Base-by-base conservation (phyloP, 2,888 invertebrate species). In the Pecten maximus region DNA sequence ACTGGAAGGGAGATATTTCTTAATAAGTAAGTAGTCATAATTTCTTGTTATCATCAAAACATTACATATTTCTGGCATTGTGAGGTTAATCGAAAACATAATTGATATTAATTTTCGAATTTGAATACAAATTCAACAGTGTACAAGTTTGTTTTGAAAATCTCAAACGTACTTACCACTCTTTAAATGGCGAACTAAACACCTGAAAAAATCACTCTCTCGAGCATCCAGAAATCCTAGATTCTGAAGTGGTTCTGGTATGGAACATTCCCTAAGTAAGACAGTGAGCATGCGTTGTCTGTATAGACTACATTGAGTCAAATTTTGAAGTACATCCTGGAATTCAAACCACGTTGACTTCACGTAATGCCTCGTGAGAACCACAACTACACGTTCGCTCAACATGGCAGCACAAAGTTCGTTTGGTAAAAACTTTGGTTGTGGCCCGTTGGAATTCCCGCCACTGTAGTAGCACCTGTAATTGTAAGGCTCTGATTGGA, bases 371-470 rank as follows among this genome's bases (percentile, higher is more conserved):
- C 92, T 92, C 88, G 95, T 94, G 23, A 96, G 92, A 4, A 96
- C 95, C 60, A 96, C 91, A 8, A 96, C 94, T 0, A 96, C 94
- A 10, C 95, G 92, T 88, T 95, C 95, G 91, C 96, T 96, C 40
- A 96, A 93, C 95, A 96, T 96, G 8, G 95, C 94, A 0, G 95
- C 94, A 91, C 95, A 96, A 54, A 96, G 90, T 2, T 94, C 92
- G 44, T 94, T 95, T 92, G 96, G 95, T 19, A 94, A 88, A 23
- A 92, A 88, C 87, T 91, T 90, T n/a, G 89, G 40, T 35, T 74
- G 74, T 74, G 28, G 74, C 35, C 90, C 89, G 88, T 90, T 91
- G 39, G 87, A 89, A 35, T 89, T 88, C 88, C 90, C 90, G 39
- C 91, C 92, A 87, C 92, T 92, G 88, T 93, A 93, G 90, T 94